phyloP scores from a whole-genome alignment of 2,113 vertebrate genomes.

The Atlantisia rogersi region DNA sequence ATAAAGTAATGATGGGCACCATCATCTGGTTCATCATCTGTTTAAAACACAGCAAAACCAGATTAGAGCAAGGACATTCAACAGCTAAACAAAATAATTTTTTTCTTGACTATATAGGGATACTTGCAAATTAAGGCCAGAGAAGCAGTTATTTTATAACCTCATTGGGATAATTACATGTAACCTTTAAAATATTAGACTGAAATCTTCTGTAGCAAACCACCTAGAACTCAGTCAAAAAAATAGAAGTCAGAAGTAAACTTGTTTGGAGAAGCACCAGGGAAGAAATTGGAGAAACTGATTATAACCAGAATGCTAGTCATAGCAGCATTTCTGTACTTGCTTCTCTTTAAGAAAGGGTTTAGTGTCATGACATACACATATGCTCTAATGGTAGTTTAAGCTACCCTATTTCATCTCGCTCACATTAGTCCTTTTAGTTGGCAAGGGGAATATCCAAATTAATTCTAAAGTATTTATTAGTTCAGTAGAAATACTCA shows the following conservation, averaged over 20 bases:
- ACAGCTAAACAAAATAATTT: not conserved
- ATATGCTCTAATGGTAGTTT: not conserved
- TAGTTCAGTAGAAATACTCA: not conserved
- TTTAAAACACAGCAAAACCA: constrained; percentile 17
- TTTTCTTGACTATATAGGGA: not conserved
- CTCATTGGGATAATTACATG: not conserved
- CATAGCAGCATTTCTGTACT: not conserved
- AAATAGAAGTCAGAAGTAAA: not conserved
- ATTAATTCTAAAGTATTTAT: not conserved
- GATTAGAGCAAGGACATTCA: not conserved
- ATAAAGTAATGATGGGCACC: constrained; percentile 91
- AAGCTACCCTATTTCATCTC: not conserved
- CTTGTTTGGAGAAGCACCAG: not conserved
- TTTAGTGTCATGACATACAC: not conserved
- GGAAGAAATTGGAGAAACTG: not conserved
- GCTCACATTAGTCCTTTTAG: not conserved
- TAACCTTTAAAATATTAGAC: not conserved
- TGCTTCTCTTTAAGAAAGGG: not conserved
- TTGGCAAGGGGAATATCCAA: not conserved
- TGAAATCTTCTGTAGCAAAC: not conserved
- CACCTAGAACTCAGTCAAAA: not conserved
- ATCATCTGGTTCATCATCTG: constrained; percentile 94
- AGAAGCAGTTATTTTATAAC: not conserved
- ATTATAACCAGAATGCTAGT: not conserved
- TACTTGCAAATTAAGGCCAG: not conserved